Percentiles rank a stretch among this genome's conserved stretches.
Evolutionary conservation across 2,113 vertebrate genomes (phyloP).

Genomic region (Laticauda laticaudata): DNA sequence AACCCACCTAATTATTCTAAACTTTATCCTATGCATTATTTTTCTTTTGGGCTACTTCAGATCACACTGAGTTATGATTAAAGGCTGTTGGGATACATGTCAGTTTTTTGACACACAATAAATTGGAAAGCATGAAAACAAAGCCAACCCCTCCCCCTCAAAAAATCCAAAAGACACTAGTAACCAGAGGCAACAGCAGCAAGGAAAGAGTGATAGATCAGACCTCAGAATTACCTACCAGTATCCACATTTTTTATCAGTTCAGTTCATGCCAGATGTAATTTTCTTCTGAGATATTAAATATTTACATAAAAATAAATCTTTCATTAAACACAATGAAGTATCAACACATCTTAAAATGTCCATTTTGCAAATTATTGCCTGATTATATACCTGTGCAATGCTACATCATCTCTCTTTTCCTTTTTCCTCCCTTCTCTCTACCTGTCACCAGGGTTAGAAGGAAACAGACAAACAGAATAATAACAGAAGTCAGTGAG

Average conservation of each 20-base stretch:
- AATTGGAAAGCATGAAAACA: background rate
- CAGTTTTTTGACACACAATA: background rate
- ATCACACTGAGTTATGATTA: background rate
- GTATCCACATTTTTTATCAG: background rate
- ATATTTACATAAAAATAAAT: background rate
- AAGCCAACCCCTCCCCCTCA: background rate
- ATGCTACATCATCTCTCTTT: background rate
- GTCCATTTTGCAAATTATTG: background rate
- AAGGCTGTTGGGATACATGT: background rate
- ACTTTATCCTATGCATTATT: background rate
- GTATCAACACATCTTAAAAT: background rate
- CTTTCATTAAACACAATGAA: background rate
- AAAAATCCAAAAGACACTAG: background rate
- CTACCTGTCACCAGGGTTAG: background rate
- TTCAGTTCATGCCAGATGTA: background rate
- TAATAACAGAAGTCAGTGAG: background rate
- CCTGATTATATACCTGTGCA: background rate
- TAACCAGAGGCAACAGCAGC: background rate
- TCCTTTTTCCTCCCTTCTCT: background rate
- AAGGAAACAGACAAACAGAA: background rate
- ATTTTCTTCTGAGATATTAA: background rate
- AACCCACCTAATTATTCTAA: background rate
- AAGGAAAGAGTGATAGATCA: background rate
- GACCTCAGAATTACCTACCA: background rate
- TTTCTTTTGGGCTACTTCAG: background rate